Conservation (phyloP, 2,797 vertebrate species). For the Alca torda region DNA sequence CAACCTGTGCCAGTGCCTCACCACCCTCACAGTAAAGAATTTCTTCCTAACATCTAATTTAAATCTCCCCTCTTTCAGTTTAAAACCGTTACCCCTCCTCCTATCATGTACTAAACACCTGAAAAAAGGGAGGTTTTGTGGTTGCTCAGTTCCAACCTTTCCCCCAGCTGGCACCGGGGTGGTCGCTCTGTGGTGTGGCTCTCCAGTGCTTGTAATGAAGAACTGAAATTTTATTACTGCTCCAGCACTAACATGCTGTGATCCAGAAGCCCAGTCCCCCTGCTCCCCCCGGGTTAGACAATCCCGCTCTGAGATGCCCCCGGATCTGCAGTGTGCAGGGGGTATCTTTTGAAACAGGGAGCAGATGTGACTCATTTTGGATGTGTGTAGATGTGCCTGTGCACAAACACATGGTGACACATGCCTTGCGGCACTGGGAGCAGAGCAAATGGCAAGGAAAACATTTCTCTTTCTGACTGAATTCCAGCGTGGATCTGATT, state of each 20-base stretch:
- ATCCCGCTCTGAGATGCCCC: neutral
- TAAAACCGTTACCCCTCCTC: too few species aligned
- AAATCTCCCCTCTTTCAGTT: too few species aligned
- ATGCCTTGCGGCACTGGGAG: neutral
- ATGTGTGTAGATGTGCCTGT: neutral
- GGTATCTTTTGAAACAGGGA: neutral
- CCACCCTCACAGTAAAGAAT: too few species aligned
- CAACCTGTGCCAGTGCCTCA: too few species aligned
- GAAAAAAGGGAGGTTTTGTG: neutral
- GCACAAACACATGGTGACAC: neutral
- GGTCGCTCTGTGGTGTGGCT: neutral
- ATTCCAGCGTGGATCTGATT: neutral
- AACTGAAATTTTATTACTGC: neutral
- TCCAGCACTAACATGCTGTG: neutral
- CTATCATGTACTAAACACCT: neutral
- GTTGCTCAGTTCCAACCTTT: neutral
- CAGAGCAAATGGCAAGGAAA: neutral
- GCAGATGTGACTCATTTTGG: neutral
- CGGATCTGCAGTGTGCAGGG: neutral
- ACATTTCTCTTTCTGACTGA: neutral
- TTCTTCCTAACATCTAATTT: too few species aligned
- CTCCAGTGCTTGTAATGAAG: neutral
- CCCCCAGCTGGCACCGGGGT: neutral
- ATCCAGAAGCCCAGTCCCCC: neutral
- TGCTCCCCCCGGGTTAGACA: fast-evolving